These are phyloP conservation scores for Colostygia pectinataria DNA, from an alignment of 2,888 invertebrate species.

Conservation along the genomic window DNA sequence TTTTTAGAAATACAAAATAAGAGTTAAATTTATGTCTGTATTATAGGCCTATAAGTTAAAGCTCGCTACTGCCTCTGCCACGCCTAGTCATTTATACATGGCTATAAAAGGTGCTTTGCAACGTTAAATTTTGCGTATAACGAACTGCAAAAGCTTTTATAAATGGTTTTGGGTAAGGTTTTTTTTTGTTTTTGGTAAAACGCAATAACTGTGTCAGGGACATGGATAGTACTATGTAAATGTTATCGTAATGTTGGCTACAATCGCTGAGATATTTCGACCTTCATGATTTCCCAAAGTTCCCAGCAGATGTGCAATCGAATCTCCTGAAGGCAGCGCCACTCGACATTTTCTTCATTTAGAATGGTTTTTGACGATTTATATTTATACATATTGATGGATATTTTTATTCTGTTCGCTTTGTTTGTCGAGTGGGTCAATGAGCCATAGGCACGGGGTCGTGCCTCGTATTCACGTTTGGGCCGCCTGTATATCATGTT, in stretches of 20 bases:
- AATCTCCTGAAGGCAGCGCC: background rate
- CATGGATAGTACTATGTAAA: too few relatives aligned
- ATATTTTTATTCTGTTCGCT: background rate
- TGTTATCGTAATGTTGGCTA: too few relatives aligned
- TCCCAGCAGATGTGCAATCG: background rate
- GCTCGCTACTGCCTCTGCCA: constrained; percentile 3
- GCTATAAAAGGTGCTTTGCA: too few relatives aligned
- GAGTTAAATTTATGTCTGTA: background rate
- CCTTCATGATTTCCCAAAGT: background rate
- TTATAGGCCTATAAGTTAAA: background rate
- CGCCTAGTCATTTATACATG: background rate
- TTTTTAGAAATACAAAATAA: background rate
- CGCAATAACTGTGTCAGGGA: too few relatives aligned
- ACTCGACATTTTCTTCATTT: constrained; percentile 3
- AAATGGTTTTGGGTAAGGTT: too few relatives aligned
- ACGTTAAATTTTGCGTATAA: too few relatives aligned
- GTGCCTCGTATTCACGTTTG: background rate
- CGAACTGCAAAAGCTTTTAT: too few relatives aligned
- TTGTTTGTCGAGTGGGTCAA: constrained; percentile 4
- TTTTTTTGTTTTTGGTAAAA: too few relatives aligned
- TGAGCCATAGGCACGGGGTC: background rate
- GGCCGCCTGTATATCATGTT: too few relatives aligned
- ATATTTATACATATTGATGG: constrained; percentile 1
- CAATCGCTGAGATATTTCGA: background rate
- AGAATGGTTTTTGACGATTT: background rate